Conservation (phyloP, 2,888 invertebrate species). For the Drosophila acutilabella region DNA sequence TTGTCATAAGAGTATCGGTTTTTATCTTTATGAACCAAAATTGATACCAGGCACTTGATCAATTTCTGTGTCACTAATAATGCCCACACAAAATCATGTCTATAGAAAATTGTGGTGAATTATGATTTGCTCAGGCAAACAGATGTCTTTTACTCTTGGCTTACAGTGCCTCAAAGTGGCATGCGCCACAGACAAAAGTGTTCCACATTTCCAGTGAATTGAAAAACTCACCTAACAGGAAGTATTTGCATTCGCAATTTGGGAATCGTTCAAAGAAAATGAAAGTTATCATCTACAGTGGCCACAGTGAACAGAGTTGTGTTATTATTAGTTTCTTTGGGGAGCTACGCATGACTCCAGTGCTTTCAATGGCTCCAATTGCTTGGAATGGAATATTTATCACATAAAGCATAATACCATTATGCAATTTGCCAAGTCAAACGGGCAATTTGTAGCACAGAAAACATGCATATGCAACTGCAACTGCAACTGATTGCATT, state of each 20-base stretch:
- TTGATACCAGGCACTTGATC: conserved; percentile 31
- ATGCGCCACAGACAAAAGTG: conserved; percentile 44
- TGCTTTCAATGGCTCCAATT: conserved; percentile 9
- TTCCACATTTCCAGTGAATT: conserved; percentile 64
- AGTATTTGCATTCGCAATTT: conserved; percentile 67
- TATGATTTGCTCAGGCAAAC: conserved; percentile 8
- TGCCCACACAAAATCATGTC: conserved; percentile 12
- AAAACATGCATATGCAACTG: conserved; percentile 45
- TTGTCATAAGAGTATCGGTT: conserved; percentile 11
- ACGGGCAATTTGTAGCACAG: conserved; percentile 56
- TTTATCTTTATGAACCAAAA: conserved; percentile 24
- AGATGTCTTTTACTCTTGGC: conserved; percentile 23
- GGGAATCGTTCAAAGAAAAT: conserved; percentile 59
- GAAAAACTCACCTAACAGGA: conserved; percentile 74
- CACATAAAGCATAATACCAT: conserved; percentile 54
- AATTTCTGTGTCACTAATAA: conserved; percentile 17
- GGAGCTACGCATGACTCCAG: conserved; percentile 53
- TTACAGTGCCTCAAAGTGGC: conserved; percentile 21
- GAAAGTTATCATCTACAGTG: conserved; percentile 67
- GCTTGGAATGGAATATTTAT: conserved; percentile 59
- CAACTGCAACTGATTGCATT: conserved; percentile 16
- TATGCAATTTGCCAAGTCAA: conserved; percentile 68
- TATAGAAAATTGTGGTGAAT: conserved; percentile 20
- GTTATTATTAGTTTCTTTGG: conserved; percentile 28
- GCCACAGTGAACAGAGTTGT: conserved; percentile 23